Conservation (phyloP, 1,140 invertebrate species). For the Drosophila nasuta region DNA sequence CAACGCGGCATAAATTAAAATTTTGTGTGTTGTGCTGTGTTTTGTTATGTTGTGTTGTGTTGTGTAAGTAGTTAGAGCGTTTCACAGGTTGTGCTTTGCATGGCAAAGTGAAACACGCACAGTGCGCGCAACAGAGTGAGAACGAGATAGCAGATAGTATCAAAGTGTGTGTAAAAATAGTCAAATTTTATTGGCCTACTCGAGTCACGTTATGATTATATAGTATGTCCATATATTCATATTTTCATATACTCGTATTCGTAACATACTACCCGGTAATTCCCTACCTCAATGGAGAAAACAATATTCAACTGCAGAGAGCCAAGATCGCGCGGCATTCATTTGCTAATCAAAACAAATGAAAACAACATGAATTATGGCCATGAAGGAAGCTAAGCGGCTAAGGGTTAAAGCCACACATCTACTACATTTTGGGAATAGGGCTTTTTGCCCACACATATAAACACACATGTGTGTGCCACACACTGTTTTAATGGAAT, state of each 20-base stretch:
- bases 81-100: conserved; percentile 68
- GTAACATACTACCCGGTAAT: conserved; percentile 61
- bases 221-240: too few species aligned
- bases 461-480: conserved; percentile 36
- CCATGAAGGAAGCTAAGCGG: conserved; percentile 28
- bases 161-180: conserved; percentile 49
- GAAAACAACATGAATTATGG: conserved; percentile 80
- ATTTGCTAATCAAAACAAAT: conserved; percentile 83
- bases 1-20: conserved; percentile 82
- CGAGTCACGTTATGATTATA: conserved; percentile 76
- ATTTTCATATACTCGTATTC: background rate
- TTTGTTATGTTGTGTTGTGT: conserved; percentile 24
- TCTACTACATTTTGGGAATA: conserved; percentile 51
- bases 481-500: conserved; percentile 67
- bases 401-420: conserved; percentile 75
- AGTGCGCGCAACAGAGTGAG: conserved; percentile 42
- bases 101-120: conserved; percentile 73
- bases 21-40: conserved; percentile 51
- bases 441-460: conserved; percentile 22
- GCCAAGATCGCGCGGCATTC: conserved; percentile 51
- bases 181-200: conserved; percentile 72
- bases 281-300: conserved; percentile 45
- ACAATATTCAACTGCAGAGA: conserved; percentile 33
- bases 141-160: conserved; percentile 19
- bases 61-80: conserved; percentile 36